These are phyloP conservation scores for Lophotis ruficrista DNA, from an alignment of 2,113 vertebrate species.

Conservation along the genomic window DNA sequence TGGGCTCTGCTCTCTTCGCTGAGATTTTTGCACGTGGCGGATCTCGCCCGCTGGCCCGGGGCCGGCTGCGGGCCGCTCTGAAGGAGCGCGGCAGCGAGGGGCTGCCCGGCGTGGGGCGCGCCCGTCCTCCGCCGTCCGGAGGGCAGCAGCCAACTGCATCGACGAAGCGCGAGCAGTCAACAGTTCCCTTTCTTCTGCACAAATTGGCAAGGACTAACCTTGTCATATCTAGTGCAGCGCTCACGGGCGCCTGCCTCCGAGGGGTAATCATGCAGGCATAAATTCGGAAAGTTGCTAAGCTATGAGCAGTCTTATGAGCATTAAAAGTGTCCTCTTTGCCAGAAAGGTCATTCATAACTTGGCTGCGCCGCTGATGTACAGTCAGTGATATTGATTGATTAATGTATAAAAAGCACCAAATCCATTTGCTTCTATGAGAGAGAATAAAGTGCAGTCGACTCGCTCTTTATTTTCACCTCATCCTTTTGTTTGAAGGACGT, in stretches of 20 bases:
- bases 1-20: neutral
- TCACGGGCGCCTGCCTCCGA: slow-evolving; percentile 84
- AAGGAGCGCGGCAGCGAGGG: neutral
- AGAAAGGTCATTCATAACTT: slow-evolving; percentile 99
- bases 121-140: neutral
- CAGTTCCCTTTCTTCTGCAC: slow-evolving; percentile 65
- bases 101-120: rapidly evolving
- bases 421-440: slow-evolving; percentile 98
- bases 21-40: too few relatives aligned
- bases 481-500: slow-evolving; percentile 94
- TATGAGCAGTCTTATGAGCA: slow-evolving; percentile 92
- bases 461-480: slow-evolving; percentile 95
- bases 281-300: slow-evolving; percentile 91
- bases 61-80: rapidly evolving
- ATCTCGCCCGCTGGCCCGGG: neutral
- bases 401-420: slow-evolving; percentile 99
- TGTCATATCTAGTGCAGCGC: slow-evolving; percentile 81
- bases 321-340: slow-evolving; percentile 97
- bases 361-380: slow-evolving; percentile 94
- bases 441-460: slow-evolving; percentile 89
- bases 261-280: slow-evolving; percentile 92
- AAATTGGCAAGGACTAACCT: slow-evolving; percentile 84
- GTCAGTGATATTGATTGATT: slow-evolving; percentile 99
- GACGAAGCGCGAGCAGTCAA: neutral
- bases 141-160: neutral